These are phyloP conservation scores for Erebia palarica DNA, from an alignment of 2,888 invertebrate genomes.

Conservation along the genomic window DNA sequence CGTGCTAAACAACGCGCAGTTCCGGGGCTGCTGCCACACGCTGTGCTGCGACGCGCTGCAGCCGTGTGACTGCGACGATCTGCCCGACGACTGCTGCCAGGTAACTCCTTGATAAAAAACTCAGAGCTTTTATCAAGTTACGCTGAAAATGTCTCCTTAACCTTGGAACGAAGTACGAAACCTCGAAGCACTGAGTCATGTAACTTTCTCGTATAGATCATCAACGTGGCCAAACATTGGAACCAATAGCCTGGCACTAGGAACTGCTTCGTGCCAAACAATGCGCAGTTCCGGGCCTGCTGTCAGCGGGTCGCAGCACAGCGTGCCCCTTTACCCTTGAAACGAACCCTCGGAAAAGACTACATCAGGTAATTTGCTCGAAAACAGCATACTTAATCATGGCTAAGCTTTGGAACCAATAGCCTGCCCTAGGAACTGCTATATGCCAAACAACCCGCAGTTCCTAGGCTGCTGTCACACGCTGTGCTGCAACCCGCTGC, in stretches of 20 bases:
- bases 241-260: slow-evolving; percentile 53
- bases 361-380: no score
- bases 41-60: slow-evolving; percentile 75
- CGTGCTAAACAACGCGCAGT: slow-evolving; percentile 87
- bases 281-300: slow-evolving; percentile 25
- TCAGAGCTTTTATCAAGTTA: no score
- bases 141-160: no score
- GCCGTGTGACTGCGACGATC: slow-evolving; percentile 72
- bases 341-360: no score
- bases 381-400: neutral
- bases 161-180: no score
- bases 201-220: neutral
- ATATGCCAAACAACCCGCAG: neutral
- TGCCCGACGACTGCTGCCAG: slow-evolving; percentile 69
- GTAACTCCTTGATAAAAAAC: slow-evolving; percentile 42
- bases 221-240: neutral
- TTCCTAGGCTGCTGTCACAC: slow-evolving; percentile 50
- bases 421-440: slow-evolving; percentile 53
- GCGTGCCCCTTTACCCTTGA: slow-evolving; percentile 48
- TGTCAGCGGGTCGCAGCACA: no score
- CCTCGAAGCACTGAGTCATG: no score
- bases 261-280: neutral
- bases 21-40: slow-evolving; percentile 69
- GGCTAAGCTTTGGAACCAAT: slow-evolving; percentile 38
- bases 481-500: slow-evolving; percentile 58